These are phyloP conservation scores for Tinea pellionella DNA, from an alignment of 2,888 invertebrate genomes.

Conservation along the genomic window DNA sequence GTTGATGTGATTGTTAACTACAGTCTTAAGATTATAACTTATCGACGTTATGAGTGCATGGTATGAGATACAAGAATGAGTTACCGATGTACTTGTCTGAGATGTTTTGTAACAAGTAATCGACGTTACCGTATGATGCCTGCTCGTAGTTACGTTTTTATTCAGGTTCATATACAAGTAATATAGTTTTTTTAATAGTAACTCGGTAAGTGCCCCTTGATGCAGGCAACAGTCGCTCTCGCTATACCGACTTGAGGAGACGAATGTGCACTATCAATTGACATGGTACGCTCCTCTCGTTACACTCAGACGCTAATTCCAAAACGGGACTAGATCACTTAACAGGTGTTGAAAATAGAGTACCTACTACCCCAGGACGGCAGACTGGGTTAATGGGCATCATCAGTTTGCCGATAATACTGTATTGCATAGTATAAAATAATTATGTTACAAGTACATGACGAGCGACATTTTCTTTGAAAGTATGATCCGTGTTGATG, in stretches of 20 bases:
- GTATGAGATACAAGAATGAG: slow-evolving; percentile 22
- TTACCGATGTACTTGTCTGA: neutral
- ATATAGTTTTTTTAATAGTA: too few species aligned
- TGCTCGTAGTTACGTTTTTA: neutral
- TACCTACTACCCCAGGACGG: too few species aligned
- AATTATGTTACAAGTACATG: neutral
- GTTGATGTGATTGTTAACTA: slow-evolving; percentile 58
- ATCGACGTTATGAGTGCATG: slow-evolving; percentile 41
- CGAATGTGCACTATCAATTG: too few species aligned
- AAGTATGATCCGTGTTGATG: neutral
- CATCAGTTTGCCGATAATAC: too few species aligned
- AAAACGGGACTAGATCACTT: too few species aligned
- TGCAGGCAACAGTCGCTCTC: too few species aligned
- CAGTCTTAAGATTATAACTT: slow-evolving; percentile 55
- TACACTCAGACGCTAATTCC: too few species aligned
- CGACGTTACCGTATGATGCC: neutral
- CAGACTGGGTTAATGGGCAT: too few species aligned
- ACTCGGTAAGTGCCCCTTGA: too few species aligned
- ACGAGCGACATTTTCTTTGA: neutral
- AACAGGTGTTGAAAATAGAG: too few species aligned
- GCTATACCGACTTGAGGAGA: too few species aligned
- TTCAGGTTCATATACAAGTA: neutral
- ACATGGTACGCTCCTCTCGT: too few species aligned
- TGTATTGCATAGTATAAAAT: neutral
- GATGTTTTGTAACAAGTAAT: slow-evolving; percentile 1